Percentiles rank a stretch among this genome's conserved stretches.
Evolutionary conservation across 1,140 invertebrate genomes (phyloP).

Genomic region (Proctacanthus coquilletti): DNA sequence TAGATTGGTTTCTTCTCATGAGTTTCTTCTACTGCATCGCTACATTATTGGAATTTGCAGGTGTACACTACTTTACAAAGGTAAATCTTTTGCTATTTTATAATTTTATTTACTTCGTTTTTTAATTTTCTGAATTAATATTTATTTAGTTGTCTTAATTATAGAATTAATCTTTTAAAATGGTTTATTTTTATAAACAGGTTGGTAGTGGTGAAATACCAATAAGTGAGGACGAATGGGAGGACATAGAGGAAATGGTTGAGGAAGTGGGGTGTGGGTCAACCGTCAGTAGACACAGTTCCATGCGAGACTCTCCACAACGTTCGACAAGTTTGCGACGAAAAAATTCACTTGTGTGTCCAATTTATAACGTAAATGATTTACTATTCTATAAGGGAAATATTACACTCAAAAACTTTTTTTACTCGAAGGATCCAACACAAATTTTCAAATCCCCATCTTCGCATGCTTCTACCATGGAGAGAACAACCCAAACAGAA

Average conservation of each 20-base stretch:
- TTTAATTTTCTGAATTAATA: not conserved
- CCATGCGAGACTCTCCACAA: constrained; percentile 3
- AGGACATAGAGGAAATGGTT: constrained; percentile 42
- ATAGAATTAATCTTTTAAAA: not conserved
- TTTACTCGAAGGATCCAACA: constrained; percentile 32
- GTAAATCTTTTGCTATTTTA: constrained; percentile 23
- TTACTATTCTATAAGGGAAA: not conserved
- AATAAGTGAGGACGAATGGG: constrained; percentile 62
- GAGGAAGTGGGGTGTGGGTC: constrained; percentile 7
- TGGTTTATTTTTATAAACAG: constrained; percentile 29
- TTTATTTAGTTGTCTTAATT: not conserved
- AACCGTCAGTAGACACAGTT: not conserved
- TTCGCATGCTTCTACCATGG: constrained; percentile 41
- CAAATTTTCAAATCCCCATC: constrained; percentile 19
- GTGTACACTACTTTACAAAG: constrained; percentile 90
- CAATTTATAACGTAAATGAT: constrained; percentile 40
- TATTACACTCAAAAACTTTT: not conserved
- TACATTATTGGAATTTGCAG: constrained; percentile 81
- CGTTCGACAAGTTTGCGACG: constrained; percentile 3
- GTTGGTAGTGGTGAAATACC: constrained; percentile 69
- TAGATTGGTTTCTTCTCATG: constrained; percentile 87
- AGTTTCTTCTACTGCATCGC: constrained; percentile 89
- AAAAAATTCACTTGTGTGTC: constrained; percentile 38
- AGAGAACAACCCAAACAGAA: constrained; percentile 69
- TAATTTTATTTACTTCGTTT: constrained; percentile 1